Conservation (phyloP, 35 echinoderm and acorn worm genomes). For the Heliocidaris erythrogramma region DNA sequence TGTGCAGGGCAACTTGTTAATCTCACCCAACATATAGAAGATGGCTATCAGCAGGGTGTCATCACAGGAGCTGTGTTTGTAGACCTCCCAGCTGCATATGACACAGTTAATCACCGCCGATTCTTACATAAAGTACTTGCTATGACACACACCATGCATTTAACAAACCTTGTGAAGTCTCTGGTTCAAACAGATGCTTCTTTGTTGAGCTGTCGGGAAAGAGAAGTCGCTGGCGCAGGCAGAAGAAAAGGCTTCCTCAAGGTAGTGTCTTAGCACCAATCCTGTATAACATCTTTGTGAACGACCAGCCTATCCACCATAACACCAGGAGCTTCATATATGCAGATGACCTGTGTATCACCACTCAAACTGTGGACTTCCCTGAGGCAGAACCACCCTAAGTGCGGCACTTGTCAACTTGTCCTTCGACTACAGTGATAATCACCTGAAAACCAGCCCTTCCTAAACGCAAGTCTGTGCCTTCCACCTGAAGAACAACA, state of each 20-base stretch:
- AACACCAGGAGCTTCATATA: too few relatives aligned
- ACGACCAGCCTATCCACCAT: not conserved
- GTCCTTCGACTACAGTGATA: not conserved
- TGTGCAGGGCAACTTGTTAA: slow-evolving; percentile 58
- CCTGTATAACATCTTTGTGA: slow-evolving; percentile 47
- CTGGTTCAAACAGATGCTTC: slow-evolving; percentile 14
- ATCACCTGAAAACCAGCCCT: not conserved
- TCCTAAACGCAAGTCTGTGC: not conserved
- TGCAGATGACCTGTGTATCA: slow-evolving; percentile 6
- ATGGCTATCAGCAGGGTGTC: slow-evolving; percentile 41
- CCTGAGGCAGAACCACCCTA: not conserved
- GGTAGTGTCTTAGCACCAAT: slow-evolving; percentile 33
- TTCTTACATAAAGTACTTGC: slow-evolving; percentile 39
- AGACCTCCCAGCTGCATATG: slow-evolving; percentile 43
- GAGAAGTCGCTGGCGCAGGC: too few relatives aligned
- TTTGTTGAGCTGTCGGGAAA: slow-evolving; percentile 34
- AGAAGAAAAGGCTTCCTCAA: slow-evolving; percentile 51
- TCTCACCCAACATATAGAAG: slow-evolving; percentile 61
- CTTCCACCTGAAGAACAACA: too few relatives aligned
- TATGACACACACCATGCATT: not conserved
- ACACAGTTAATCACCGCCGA: slow-evolving; percentile 49
- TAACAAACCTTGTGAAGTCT: not conserved
- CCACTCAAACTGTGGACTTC: not conserved
- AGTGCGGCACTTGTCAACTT: not conserved
- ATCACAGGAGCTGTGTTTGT: slow-evolving; percentile 49